Conservation (phyloP, 2,113 vertebrate genomes). For the Salvelinus sp. region DNA sequence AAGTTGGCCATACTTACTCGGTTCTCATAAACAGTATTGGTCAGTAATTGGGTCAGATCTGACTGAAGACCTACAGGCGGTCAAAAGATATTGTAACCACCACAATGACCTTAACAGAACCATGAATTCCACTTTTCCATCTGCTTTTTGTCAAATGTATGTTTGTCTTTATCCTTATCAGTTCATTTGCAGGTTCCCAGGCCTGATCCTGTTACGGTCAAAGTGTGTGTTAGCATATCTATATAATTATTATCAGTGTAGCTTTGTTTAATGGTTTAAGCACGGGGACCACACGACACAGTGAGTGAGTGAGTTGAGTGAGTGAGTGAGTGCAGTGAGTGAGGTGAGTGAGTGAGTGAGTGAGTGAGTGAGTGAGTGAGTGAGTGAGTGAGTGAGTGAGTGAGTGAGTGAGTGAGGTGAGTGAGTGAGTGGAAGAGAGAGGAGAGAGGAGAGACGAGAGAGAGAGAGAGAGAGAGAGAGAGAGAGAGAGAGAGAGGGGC, state of each 20-base stretch:
- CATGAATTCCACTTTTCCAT: not conserved
- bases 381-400: not conserved
- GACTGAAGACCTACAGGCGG: not conserved
- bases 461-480: conserved; percentile 2
- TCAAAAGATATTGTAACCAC: not conserved
- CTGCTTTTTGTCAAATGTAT: not conserved
- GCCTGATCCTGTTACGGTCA: not conserved
- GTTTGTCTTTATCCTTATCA: conserved; percentile 19
- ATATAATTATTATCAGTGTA: not conserved
- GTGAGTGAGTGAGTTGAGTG: conserved; percentile 13
- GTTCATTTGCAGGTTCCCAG: conserved; percentile 5
- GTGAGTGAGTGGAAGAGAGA: not conserved
- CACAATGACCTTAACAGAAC: not conserved
- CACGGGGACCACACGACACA: conserved; percentile 23
- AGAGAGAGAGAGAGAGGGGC: conserved; percentile 7
- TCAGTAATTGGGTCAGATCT: not conserved
- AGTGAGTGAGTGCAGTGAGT: not conserved
- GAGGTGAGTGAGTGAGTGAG: not conserved
- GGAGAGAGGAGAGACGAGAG: not conserved
- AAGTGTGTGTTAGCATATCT: conserved; percentile 2
- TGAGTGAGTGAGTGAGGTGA: not conserved
- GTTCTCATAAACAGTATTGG: not conserved
- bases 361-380: not conserved
- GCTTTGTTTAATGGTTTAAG: conserved; percentile 29
- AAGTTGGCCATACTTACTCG: not conserved